A percentile compares a stretch with the other conserved stretches of the same genome.
phyloP scores from a whole-genome alignment of 2,113 vertebrate genomes.

The Hippocampus mohnikei region DNA sequence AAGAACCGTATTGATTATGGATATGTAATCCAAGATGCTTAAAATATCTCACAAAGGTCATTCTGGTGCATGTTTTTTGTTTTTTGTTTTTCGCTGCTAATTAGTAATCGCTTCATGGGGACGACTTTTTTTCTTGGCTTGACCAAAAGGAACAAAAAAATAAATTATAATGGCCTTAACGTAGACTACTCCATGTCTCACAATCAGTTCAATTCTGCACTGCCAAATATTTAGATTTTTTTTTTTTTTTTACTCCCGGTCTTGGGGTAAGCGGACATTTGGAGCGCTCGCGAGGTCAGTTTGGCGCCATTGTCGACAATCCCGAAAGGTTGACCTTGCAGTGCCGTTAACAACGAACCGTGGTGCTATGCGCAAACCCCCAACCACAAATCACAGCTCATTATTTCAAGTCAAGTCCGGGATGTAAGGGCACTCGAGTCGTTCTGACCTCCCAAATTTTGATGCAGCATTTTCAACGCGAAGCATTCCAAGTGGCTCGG shows the following conservation, averaged over 20 bases:
- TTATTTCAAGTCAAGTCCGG: background rate
- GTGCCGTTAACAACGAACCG: background rate
- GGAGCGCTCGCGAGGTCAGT: conserved; percentile 51
- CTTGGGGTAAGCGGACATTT: conserved; percentile 56
- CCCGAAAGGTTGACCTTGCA: background rate
- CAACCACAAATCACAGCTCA: conserved; percentile 17
- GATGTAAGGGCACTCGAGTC: conserved; percentile 4
- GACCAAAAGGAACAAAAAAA: background rate
- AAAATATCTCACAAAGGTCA: background rate
- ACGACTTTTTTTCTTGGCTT: background rate
- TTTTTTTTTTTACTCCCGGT: conserved; percentile 21
- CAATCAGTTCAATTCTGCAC: conserved; percentile 31
- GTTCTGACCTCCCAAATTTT: conserved; percentile 50
- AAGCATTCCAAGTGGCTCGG: conserved; percentile 66
- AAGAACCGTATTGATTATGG: background rate
- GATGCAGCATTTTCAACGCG: conserved; percentile 8
- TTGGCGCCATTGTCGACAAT: conserved; percentile 19
- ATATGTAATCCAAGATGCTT: background rate
- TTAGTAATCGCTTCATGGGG: background rate
- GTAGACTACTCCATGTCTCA: conserved; percentile 16
- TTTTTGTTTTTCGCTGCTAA: background rate
- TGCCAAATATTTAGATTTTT: conserved; percentile 56
- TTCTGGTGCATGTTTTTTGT: background rate
- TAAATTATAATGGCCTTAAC: background rate
- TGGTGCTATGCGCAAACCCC: conserved; percentile 17